Evolutionary conservation across 1,140 invertebrate genomes (phyloP).

Genomic region (Cotesia chilonis): DNA sequence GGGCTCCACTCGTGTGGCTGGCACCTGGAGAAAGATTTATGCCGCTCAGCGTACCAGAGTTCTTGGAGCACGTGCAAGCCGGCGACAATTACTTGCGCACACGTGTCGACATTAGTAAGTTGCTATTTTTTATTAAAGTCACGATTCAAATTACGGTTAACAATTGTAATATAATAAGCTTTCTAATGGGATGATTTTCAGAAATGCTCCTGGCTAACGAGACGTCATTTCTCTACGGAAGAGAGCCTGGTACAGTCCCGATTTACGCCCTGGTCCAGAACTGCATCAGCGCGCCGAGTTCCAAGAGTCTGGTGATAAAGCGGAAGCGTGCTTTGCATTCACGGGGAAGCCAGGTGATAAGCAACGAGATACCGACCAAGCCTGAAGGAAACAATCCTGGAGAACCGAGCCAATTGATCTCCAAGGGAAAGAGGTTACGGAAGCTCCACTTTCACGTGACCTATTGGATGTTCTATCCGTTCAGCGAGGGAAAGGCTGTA

Average conservation of each 20-base stretch:
- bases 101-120: constrained; percentile 64
- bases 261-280: constrained; percentile 70
- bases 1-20: constrained; percentile 74
- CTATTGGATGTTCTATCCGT: constrained; percentile 77
- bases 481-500: constrained; percentile 70
- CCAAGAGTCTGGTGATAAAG: constrained; percentile 7
- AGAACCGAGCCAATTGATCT: constrained; percentile 37
- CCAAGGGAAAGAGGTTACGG: constrained; percentile 37
- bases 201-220: constrained; percentile 66
- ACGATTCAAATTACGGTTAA: not conserved
- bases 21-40: constrained; percentile 72
- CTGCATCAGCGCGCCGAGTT: constrained; percentile 44
- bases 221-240: constrained; percentile 70
- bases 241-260: constrained; percentile 68
- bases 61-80: constrained; percentile 68
- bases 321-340: constrained; percentile 25
- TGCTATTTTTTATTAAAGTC: constrained; percentile 6
- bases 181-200: constrained; percentile 44
- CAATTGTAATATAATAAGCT: constrained; percentile 18
- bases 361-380: constrained; percentile 43
- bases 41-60: constrained; percentile 70
- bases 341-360: not conserved
- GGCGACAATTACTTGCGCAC: constrained; percentile 66
- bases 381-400: constrained; percentile 32
- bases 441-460: constrained; percentile 69